Evolutionary conservation across 1,140 invertebrate species (phyloP).

Genomic region (Brachionus sp.): DNA sequence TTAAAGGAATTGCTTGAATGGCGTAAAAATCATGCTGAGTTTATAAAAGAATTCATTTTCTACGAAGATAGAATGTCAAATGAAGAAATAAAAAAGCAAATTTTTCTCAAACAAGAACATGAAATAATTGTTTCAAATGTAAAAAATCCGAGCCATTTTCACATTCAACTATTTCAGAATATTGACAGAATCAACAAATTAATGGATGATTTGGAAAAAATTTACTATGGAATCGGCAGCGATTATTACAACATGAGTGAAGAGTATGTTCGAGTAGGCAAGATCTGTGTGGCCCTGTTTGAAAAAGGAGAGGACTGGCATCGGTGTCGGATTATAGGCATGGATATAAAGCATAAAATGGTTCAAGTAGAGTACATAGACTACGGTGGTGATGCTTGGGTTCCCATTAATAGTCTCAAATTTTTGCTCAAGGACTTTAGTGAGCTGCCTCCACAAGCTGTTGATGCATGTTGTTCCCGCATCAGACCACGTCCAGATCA

Average conservation of each 20-base stretch:
- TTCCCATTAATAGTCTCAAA: constrained; percentile 15
- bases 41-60: constrained; percentile 8
- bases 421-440: constrained; percentile 18
- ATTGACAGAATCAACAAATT: background rate
- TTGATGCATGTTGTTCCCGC: background rate
- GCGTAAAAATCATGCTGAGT: constrained; percentile 26
- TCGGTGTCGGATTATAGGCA: background rate
- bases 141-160: constrained; percentile 4
- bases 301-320: constrained; percentile 22
- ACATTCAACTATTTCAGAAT: constrained; percentile 21
- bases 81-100: background rate
- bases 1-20: background rate
- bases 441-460: background rate
- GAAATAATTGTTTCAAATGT: constrained; percentile 17
- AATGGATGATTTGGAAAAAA: constrained; percentile 39
- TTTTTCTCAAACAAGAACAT: background rate
- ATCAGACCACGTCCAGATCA: background rate
- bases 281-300: constrained; percentile 19
- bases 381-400: constrained; percentile 18
- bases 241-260: constrained; percentile 23
- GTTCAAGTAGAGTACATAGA: constrained; percentile 20
- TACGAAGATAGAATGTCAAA: background rate
- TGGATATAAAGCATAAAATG: background rate
- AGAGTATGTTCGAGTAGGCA: background rate
- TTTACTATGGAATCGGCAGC: constrained; percentile 17